Percentiles rank a stretch among this genome's conserved stretches.
phyloP scores from a whole-genome alignment of 2,113 vertebrate species.

The Alosa alosa region DNA sequence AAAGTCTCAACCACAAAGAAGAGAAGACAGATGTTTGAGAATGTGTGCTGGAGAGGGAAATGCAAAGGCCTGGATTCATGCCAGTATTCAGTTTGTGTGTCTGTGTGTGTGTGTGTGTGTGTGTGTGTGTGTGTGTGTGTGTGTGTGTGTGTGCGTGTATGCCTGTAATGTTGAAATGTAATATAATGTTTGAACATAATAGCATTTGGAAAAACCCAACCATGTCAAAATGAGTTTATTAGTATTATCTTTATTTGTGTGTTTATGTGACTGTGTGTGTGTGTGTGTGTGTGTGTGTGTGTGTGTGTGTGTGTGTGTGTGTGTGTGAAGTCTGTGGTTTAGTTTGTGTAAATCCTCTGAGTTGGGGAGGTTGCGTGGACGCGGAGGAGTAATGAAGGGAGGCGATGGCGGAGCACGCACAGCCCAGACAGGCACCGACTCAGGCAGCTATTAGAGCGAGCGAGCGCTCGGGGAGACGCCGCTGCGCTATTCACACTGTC shows the following conservation, averaged over 20 bases:
- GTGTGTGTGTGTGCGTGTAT: not conserved
- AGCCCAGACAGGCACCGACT: not conserved
- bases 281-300: not conserved
- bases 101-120: constrained; percentile 10
- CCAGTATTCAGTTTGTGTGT: not conserved
- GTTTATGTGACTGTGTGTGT: not conserved
- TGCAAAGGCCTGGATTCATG: not conserved
- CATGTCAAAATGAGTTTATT: constrained; percentile 7
- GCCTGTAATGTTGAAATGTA: not conserved
- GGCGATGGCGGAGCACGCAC: not conserved
- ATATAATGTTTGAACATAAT: not conserved
- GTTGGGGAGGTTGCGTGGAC: not conserved
- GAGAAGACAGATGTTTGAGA: constrained; percentile 38
- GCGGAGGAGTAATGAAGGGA: not conserved
- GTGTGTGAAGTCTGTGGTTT: not conserved
- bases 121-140: not conserved
- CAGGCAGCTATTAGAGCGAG: not conserved
- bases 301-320: not conserved
- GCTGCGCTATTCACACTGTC: not conserved
- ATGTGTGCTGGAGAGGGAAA: not conserved
- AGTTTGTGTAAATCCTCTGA: no score
- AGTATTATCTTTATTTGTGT: not conserved
- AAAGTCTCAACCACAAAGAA: constrained; percentile 24
- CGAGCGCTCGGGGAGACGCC: not conserved
- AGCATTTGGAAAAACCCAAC: not conserved